A percentile compares a stretch with the other conserved stretches of the same genome.
Conservation (phyloP, 2,113 vertebrate species). For the Clarias batrachus region DNA sequence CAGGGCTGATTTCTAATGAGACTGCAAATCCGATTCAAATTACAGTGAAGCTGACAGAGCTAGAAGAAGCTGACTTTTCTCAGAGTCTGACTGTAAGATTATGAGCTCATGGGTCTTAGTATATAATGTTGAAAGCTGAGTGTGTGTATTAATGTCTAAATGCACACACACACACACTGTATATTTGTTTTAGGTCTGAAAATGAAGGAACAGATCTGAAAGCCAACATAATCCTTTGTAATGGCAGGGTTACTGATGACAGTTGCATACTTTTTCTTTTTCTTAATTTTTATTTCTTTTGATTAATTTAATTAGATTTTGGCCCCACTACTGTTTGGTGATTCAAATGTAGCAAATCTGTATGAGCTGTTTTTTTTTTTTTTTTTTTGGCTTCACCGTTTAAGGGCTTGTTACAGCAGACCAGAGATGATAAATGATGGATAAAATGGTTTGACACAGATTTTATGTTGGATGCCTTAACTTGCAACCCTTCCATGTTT, state of each 20-base stretch:
- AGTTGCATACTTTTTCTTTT: not conserved
- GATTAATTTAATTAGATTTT: not conserved
- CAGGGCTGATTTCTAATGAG: slow-evolving; percentile 86
- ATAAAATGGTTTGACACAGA: too few species aligned
- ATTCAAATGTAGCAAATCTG: not conserved
- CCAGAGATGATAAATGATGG: too few species aligned
- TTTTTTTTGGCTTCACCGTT: too few species aligned
- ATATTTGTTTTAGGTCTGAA: not conserved
- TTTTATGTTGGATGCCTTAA: too few species aligned
- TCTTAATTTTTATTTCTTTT: not conserved
- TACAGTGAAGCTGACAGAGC: slow-evolving; percentile 86
- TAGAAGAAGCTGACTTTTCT: slow-evolving; percentile 78
- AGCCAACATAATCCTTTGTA: not conserved
- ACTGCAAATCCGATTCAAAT: slow-evolving; percentile 86
- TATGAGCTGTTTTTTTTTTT: too few species aligned
- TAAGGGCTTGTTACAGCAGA: too few species aligned
- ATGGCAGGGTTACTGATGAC: not conserved
- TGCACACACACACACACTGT: not conserved
- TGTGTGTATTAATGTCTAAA: not conserved
- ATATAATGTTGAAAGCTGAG: not conserved
- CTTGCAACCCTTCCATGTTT: too few species aligned
- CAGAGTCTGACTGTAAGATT: slow-evolving; percentile 52
- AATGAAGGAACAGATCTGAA: not conserved
- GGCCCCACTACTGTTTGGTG: not conserved
- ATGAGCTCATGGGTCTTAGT: slow-evolving; percentile 43